Base-by-base conservation (phyloP, 2,113 vertebrate species). In the Smithornis capensis region DNA sequence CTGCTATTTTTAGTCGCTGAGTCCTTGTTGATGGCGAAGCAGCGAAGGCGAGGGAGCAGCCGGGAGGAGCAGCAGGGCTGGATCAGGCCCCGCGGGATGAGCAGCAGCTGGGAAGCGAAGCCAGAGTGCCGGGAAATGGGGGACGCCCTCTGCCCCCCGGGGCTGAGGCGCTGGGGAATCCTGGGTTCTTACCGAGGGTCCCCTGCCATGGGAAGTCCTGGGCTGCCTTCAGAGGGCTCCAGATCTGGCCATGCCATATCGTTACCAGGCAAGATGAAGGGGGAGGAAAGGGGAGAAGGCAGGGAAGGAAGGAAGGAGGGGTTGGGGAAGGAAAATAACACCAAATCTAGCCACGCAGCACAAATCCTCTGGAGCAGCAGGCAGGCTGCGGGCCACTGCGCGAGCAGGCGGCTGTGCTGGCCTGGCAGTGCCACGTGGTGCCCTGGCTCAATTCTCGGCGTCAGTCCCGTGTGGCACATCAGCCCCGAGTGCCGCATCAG, bases 71-170 rank as follows among this genome's bases (percentile, higher is more conserved):
- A 80, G 95, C 81, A 65, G 86, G 90, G 68, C 64, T 50, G 84
- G 89, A 89, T 63, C 83, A 69, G 87, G 49, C 76, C 93, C 91
- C 28, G 2, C 3, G 71, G 93, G 94, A 94, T 73, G n/a, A 93
- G 84, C 77, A 40, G 95, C 95, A 95, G 94, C 95, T 94, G 91
- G 94, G 94, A 89, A 90, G 68, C 44, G 11, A 73, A 79, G 79
- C 31, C 3, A 6, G 64, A 35, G 35, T 35, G 47, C 6, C 9
- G 17, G 31, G 63, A 50, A 45, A 5, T 0, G 2, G 53, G 88
- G 62, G 28, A 60, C 10, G 33, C 74, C 55, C 6, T 1, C 25
- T 50, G 40, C 38, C 21, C 15, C 45, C 21, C 1, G 2, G 19
- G 53, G 35, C 19, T 2, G 8, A 23, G 23, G 44, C 1, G 0